Base-by-base conservation (phyloP, 2,797 vertebrate genomes). In the Mastacembelus armatus region DNA sequence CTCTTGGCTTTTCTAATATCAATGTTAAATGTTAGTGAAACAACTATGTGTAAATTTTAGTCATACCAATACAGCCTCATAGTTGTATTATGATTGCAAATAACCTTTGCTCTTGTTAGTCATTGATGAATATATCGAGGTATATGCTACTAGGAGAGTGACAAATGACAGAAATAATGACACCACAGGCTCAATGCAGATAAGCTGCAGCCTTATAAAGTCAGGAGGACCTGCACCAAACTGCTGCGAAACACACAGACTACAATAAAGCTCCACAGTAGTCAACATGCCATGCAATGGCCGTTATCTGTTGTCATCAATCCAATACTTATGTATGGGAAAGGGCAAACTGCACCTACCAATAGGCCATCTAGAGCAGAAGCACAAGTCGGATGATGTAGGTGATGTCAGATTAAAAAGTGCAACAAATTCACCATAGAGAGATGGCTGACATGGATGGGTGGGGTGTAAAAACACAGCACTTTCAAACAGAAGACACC, bases 41-140 rank as follows among this genome's bases (percentile, higher is more conserved):
- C 48, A 69, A 65, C 18, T 50, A 29, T 73, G 68, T 32, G 21
- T 54, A 65, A 10, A 66, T 65, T 71, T 66, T 54, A 87, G 81
- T 77, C 73, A 71, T 61, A 18, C 55, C 39, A 43, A 62, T 68
- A 55, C 43, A 60, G 38, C 32, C 56, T 59, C 30, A 62, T 79
- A 67, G 85, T 81, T 77, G 66, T 57, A 66, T 83, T 68, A 78
- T 78, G 76, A 81, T 77, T 71, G 48, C 71, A 78, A 86, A 78
- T 86, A 63, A 77, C 50, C 74, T 22, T 15, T 1, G 47, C 48
- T 35, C 64, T 80, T 85, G 74, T 79, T 59, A 35, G 66, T 56
- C 51, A 66, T 8, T 78, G 80, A 77, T 71, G 61, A 71, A 79
- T 74, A 68, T 65, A 71, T 57, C 66, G 52, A 45, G 16, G 47